Base-by-base conservation (phyloP, 2,113 vertebrate species). In the Cyanoliseus patagonus region DNA sequence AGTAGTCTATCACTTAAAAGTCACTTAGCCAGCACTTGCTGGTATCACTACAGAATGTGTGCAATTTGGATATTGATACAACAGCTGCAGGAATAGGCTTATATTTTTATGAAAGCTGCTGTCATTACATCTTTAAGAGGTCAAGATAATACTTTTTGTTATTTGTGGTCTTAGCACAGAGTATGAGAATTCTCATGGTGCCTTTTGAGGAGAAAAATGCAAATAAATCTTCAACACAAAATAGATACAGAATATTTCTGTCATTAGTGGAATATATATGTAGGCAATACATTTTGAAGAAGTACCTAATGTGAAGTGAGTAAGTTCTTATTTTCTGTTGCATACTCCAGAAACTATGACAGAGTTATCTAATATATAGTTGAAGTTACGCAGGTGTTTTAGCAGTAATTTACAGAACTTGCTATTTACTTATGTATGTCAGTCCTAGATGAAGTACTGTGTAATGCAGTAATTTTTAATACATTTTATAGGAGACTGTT, bases 291-390 rank as follows among this genome's bases (percentile, higher is more conserved):
- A 28, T 70, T 86, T 85, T 82, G 14, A 87, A 49, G 49, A 61
- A 79, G 17, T 61, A n/a, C 24, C 17, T 90, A n/a, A 30, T 66
- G 7, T 61, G 35, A 51, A 13, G 5, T 44, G 25, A 83, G 79
- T 64, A 83, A 69, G 12, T 64, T 94, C 35, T 57, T 61, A 37
- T 77, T 85, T 90, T 86, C 46, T 62, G 46, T 73, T 83, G 47
- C 70, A 78, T 94, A 35, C 63, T 96, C 35, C 44, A 87, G 74
- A 97, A 96, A 78, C 89, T 90, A 88, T 82, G 51, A 94, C 63
- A 72, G 93, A 95, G 5, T 90, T 86, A 92, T 86, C 61, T 91
- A 61, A 46, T 86, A 13, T 25, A 18, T 57, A 70, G 94, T 78
- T 83, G 39, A 92, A 94, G 75, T 49, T 69, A 74, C 20, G 13